Evolutionary conservation across 2,797 vertebrate species (phyloP).

Genomic region (Acanthiza pusilla): DNA sequence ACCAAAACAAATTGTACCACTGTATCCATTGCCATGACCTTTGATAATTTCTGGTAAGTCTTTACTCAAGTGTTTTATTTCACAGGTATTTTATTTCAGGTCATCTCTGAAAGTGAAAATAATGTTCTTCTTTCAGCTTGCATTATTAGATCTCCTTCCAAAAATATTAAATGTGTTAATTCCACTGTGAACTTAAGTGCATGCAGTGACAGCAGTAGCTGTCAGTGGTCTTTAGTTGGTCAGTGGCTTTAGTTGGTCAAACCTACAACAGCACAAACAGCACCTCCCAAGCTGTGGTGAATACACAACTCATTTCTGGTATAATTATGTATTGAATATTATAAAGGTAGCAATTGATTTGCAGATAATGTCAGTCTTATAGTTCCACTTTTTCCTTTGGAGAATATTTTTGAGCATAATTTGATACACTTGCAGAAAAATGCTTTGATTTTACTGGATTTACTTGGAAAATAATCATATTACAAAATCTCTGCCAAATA

Average conservation of each 20-base stretch:
- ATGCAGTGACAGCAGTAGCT: neutral
- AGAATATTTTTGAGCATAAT: neutral
- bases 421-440: neutral
- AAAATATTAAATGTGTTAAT: neutral
- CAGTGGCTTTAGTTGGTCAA: neutral
- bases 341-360: neutral
- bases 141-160: neutral
- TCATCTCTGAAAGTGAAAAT: neutral
- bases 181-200: neutral
- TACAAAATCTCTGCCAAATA: neutral
- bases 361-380: neutral
- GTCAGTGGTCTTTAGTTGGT: neutral
- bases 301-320: neutral
- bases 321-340: neutral
- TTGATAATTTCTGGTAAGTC: neutral
- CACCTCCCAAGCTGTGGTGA: neutral
- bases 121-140: neutral
- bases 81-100: neutral
- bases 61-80: neutral
- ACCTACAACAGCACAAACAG: neutral
- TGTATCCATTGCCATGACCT: neutral
- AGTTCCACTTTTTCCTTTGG: neutral
- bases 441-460: neutral
- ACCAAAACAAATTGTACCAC: neutral
- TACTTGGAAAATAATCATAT: neutral